Base-by-base conservation (phyloP, 2,797 vertebrate species). In the Phrynocephalus guinanensis region DNA sequence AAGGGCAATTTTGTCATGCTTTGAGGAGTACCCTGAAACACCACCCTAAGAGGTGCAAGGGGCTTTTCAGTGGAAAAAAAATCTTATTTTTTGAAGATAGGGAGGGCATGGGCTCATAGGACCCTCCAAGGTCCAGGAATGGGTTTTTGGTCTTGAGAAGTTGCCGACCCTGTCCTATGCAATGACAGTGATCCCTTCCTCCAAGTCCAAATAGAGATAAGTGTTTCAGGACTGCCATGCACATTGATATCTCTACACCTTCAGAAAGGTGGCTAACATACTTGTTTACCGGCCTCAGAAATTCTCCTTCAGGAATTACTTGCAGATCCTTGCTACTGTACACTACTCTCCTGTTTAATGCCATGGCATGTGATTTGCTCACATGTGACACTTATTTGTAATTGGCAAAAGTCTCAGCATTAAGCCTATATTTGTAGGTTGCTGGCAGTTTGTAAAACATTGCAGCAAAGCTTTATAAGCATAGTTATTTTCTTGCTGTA, bases 391-490 rank as follows among this genome's bases (percentile, higher is more conserved):
- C 63, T 52, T 26, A 85, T 68, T 44, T n/a, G 28, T n/a, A 68
- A n/a, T 3, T 68, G 60, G 38, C 56, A 28, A 26, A 22, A 80
- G 52, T 63, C 70, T 72, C 52, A 38, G 26, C 5, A 86, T 60
- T 38, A 71, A 70, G 56, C 50, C 70, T 33, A 56, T 72, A 80
- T 71, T 38, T 20, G 9, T 86, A 24, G 24, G 28, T 68, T 78
- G 18, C 84, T 68, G 63, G 84, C 44, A 60, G 22, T 13, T 86
- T 70, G 76, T 86, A 71, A 79, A 79, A 33, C 50, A n/a, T 63
- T 56, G n/a, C 38, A 33, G 1, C 9, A 16, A 66, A 50, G 38
- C 63, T 50, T 63, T 79, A n/a, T 2, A 86, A 63, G 18, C 68
- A 83, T 66, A 38, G 9, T 44, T 63, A 20, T 81, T 81, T 66